phyloP scores from a whole-genome alignment of 2,888 invertebrate species.

The Ptilodon capucinus region DNA sequence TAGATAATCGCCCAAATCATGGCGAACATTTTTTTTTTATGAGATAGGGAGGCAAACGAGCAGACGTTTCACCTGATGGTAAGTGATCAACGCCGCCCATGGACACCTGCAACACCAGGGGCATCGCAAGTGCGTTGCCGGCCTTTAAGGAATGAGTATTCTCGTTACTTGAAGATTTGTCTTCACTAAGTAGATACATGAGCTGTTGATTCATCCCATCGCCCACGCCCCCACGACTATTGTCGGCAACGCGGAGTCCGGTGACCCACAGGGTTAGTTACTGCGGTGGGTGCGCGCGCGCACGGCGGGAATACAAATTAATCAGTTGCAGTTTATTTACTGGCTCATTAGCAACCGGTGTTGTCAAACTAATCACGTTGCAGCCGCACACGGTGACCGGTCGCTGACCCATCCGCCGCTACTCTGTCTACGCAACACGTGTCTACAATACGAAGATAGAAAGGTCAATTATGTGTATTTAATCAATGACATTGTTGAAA shows the following conservation, averaged over 20 bases:
- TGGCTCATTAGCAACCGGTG: conserved; percentile 11
- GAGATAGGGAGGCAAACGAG: too few relatives aligned
- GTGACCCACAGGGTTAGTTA: conserved; percentile 10
- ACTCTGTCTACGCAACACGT: neutral
- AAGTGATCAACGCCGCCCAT: too few relatives aligned
- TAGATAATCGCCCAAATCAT: too few relatives aligned
- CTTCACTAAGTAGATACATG: too few relatives aligned
- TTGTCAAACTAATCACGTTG: conserved; percentile 13
- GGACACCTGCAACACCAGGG: too few relatives aligned
- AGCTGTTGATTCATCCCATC: neutral
- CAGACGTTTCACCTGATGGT: too few relatives aligned
- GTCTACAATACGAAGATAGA: neutral
- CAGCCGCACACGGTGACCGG: conserved; percentile 1
- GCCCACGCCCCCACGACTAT: neutral
- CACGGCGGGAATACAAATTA: conserved; percentile 18
- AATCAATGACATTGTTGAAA: too few relatives aligned
- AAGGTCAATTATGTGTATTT: too few relatives aligned
- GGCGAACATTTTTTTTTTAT: too few relatives aligned
- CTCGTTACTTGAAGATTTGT: too few relatives aligned
- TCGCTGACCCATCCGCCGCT: conserved; percentile 9
- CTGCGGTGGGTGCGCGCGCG: neutral
- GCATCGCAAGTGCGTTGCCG: too few relatives aligned
- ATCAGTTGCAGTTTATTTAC: conserved; percentile 18
- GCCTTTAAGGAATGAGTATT: too few relatives aligned
- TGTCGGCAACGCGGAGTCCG: conserved; percentile 1